Conservation (phyloP, 2,113 vertebrate genomes). For the Pampusana beccarii region DNA sequence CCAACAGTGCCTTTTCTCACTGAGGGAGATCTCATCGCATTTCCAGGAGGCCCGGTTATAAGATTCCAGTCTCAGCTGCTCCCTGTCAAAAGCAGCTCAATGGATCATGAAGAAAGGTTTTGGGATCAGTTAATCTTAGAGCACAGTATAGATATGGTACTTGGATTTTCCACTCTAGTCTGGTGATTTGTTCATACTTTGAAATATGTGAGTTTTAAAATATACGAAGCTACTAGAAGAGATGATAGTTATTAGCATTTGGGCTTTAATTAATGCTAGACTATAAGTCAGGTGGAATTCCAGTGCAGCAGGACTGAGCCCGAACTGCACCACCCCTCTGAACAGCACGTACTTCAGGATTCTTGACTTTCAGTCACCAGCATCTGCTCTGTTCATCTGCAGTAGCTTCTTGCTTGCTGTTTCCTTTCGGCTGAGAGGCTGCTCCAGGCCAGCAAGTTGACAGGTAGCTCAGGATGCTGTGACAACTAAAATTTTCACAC, state of each 20-base stretch:
- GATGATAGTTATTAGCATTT: background rate
- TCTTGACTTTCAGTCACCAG: background rate
- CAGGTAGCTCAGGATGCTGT: background rate
- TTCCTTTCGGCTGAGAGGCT: background rate
- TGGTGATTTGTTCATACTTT: background rate
- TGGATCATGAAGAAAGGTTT: background rate
- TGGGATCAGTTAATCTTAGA: background rate
- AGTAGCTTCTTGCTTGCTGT: background rate
- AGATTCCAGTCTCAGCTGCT: background rate
- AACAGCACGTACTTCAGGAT: background rate
- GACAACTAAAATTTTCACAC: background rate
- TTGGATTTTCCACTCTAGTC: background rate
- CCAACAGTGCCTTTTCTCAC: background rate
- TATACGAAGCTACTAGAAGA: background rate
- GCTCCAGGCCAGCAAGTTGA: background rate
- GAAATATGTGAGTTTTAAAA: background rate
- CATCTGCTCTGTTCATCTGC: background rate
- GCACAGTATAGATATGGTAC: background rate
- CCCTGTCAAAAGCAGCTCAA: background rate
- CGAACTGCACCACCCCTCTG: background rate
- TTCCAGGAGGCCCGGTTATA: background rate
- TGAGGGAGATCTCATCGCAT: background rate
- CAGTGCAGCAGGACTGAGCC: background rate
- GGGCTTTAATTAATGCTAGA: background rate
- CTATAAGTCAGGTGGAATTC: background rate